Evolutionary conservation across 2,797 vertebrate species (phyloP).

Genomic region (Pseudochaenichthys georgianus): DNA sequence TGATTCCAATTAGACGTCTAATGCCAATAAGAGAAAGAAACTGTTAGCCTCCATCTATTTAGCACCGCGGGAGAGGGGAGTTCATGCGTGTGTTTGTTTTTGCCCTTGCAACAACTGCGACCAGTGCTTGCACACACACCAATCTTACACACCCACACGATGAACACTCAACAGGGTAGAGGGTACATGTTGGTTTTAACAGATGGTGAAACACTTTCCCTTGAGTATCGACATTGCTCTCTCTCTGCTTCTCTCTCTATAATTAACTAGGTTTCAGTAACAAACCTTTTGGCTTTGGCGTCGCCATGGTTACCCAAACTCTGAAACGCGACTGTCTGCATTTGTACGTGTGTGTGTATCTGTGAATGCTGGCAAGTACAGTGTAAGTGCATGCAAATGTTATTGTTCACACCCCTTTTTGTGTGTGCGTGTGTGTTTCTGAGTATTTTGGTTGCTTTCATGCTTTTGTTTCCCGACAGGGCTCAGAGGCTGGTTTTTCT

Average conservation of each 20-base stretch:
- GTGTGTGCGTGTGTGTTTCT: not conserved
- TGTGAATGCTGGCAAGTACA: slow-evolving; percentile 40
- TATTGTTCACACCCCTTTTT: slow-evolving; percentile 26
- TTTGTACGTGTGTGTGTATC: slow-evolving; percentile 49
- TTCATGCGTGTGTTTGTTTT: slow-evolving; percentile 47
- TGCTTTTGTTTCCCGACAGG: slow-evolving; percentile 63
- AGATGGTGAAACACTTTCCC: slow-evolving; percentile 85
- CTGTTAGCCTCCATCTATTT: slow-evolving; percentile 48
- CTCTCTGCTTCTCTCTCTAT: slow-evolving; percentile 57
- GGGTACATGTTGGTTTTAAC: slow-evolving; percentile 78
- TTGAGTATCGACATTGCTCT: slow-evolving; percentile 74
- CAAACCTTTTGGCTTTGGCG: slow-evolving; percentile 86
- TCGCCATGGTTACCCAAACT: slow-evolving; percentile 86
- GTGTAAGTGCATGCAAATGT: slow-evolving; percentile 41
- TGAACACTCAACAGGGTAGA: slow-evolving; percentile 34
- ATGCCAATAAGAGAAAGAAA: slow-evolving; percentile 68
- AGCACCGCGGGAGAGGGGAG: slow-evolving; percentile 43
- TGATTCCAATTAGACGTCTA: slow-evolving; percentile 71
- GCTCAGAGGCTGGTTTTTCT: slow-evolving; percentile 55
- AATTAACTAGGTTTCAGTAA: slow-evolving; percentile 89
- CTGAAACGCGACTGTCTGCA: slow-evolving; percentile 66
- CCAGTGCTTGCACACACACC: not conserved
- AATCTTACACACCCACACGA: slow-evolving; percentile 20
- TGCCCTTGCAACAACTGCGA: slow-evolving; percentile 50
- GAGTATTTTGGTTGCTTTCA: slow-evolving; percentile 72